Evolutionary conservation across 1,140 invertebrate species (phyloP), one percentile per base, ranked within the genome.

Genomic region (Drosophila melanica): DNA sequence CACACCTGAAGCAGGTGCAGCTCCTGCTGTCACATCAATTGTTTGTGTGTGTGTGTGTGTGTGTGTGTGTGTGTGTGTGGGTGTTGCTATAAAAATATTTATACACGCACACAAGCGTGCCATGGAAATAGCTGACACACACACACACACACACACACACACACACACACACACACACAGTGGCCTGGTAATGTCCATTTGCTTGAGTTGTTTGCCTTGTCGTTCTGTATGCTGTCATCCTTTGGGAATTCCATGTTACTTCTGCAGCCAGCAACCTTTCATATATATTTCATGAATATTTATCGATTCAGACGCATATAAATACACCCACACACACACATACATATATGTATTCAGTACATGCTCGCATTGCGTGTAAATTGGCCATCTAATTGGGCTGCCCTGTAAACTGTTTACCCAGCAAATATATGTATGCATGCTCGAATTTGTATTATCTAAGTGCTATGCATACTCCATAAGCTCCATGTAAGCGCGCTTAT

Each of bases 251-350:
- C 16, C 55, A 16, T 45, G 51, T 69, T 41, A 30, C 44, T 44
- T 48, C 57, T 41, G 39, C 14, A 50, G 65, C 51, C 74, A 76
- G 51, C 65, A 67, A 55, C 63, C 51, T 50, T 75, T 75, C 71
- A 81, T 82, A 73, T 77, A 87, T 87, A 67, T 89, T 89, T 82
- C 77, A 89, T 87, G 73, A 84, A 89, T 89, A 89, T 79, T 84
- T 87, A 87, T 87, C 84, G 84, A 87, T 87, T 84, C 72, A 35
- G 14, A 37, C 35, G 60, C 51, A 72, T 44, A 66, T 58, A 42
- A 45, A 62, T 62, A 68, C 57, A 45, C 39, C 39, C 14, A 48
- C 30, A 37, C 30, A 57, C 51, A 66, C 41, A 66, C 30, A 14
- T 8, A 42, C 37, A 16, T 12, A 23, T 30, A 30, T 23, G 27